Base-by-base conservation (phyloP, 53 echinoderm and acorn worm species). In the Henricia sp. region DNA sequence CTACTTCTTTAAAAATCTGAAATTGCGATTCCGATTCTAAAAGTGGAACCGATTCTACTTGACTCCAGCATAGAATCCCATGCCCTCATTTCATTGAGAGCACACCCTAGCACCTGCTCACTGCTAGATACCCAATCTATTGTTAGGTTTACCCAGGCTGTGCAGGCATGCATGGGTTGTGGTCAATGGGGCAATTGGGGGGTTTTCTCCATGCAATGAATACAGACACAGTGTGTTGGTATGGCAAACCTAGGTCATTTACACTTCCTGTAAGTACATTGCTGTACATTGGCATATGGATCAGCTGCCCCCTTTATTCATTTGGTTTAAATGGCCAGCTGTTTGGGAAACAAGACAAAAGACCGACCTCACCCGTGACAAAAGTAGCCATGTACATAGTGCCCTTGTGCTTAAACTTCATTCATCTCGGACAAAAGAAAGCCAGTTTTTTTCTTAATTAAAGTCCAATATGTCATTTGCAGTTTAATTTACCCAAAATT, bases 81-180 rank as follows among this genome's bases (percentile, higher is more conserved):
- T n/a, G n/a, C n/a, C n/a, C n/a, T n/a, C n/a, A 0, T 54, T 20
- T 76, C 38, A 76, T 58, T 76, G 59, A 55, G n/a, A n/a, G 57
- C 28, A 57, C 30, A 46, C 48, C 30, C 80, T 77, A 80, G 48
- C 80, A 80, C 80, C 80, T 80, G 80, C 80, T 80, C 64, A 21
- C 6, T 25, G 30, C 13, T 57, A 62, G 64, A 80, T 63, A 57
- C 13, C n/a, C n/a, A 23, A 19, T 64, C 80, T 80, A 46, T 80
- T 80, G 80, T 80, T 80, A 33, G 62, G n/a, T 50, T n/a, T n/a
- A 48, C 34, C 34, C 32, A 50, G 37, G 26, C 57, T 64, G 80
- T 80, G 80, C 80, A 80, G 63, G 80, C 80, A 57, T 75, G 75
- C 75, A 73, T 73, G 54, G 52, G 64, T 62, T 77, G 80, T 37